Conservation (phyloP, 2,113 vertebrate species). For the Peucedramus taeniatus region DNA sequence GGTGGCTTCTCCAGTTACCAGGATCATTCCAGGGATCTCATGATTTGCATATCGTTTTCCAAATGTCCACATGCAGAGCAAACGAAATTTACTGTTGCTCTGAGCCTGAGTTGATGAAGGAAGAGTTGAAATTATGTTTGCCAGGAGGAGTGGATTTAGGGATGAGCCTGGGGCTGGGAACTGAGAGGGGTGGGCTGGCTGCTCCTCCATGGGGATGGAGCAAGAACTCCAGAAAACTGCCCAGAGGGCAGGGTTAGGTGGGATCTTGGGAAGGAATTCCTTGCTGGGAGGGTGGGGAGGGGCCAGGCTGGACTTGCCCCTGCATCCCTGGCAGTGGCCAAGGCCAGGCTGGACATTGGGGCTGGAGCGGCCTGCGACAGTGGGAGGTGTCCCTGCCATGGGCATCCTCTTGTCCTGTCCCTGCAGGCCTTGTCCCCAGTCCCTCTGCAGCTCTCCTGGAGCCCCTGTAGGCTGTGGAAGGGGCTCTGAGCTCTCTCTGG, state of each 20-base stretch:
- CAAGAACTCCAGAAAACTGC: not conserved
- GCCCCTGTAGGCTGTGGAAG: accelerated
- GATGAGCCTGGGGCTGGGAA: accelerated
- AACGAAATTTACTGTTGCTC: not conserved
- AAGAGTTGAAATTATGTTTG: not conserved
- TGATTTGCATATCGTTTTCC: slow-evolving; percentile 1
- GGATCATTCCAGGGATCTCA: not conserved
- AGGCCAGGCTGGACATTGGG: not conserved
- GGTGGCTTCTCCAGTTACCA: not conserved
- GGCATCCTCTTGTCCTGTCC: not conserved
- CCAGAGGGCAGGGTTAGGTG: accelerated
- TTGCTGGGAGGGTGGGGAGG: not conserved
- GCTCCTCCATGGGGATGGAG: accelerated
- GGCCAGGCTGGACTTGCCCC: accelerated
- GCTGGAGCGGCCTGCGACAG: not conserved
- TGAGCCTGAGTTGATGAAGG: not conserved
- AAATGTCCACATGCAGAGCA: not conserved
- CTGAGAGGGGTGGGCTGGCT: not conserved
- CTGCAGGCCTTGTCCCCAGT: accelerated
- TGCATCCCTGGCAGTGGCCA: not conserved
- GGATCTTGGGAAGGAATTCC: accelerated
- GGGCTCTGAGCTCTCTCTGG: not conserved
- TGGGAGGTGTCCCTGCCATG: not conserved
- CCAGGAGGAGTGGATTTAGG: not conserved
- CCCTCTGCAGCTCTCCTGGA: not conserved